Evolutionary conservation across 1,140 invertebrate species (phyloP), one percentile per base, ranked within the genome.

Genomic region (Geopemphigus sp.): DNA sequence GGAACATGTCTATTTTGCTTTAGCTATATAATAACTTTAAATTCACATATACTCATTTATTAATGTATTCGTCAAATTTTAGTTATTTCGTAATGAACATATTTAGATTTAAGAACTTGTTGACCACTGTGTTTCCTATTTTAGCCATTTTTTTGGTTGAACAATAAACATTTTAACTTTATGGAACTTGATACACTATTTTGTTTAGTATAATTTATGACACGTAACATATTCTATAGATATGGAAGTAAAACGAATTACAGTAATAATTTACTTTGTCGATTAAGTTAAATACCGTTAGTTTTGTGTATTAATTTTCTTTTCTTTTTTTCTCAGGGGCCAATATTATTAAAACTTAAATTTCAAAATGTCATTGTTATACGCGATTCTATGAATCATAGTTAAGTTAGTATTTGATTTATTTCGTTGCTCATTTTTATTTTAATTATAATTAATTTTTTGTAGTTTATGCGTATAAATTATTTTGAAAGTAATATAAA

Each of bases 81-180:
- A 50, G 12, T 1, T 50, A 14, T 50, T 50, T 32, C 19, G 61
- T 63, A 63, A 32, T 63, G 61, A 32, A 63, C 17, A 61, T 29
- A 11, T 32, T 61, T 63, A 63, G 17, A 29, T 19, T 19, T 63
- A 63, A 63, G 29, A 63, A 63, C 32, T n/a, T 63, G 26, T 63
- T 63, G 26, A 63, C n/a, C 17, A 32, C 17, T 19, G 19, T 63
- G 61, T 63, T 63, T 63, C 61, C 61, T 63, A 63, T 63, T 63
- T 63, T 63, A 63, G 61, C 61, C 61, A 63, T 39, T 63, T 63
- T 63, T 10, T 32, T 29, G 26, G 61, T 29, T 32, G 26, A 63
- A 63, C 17, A 63, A 63, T 63, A 63, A 32, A 32, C 26, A 63
- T 63, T 19, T 29, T 63, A 63, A 19, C 5, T 63, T 32, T 63